These are phyloP conservation scores for Chirona hameri DNA, from an alignment of 2,888 invertebrate species.

Conservation along the genomic window DNA sequence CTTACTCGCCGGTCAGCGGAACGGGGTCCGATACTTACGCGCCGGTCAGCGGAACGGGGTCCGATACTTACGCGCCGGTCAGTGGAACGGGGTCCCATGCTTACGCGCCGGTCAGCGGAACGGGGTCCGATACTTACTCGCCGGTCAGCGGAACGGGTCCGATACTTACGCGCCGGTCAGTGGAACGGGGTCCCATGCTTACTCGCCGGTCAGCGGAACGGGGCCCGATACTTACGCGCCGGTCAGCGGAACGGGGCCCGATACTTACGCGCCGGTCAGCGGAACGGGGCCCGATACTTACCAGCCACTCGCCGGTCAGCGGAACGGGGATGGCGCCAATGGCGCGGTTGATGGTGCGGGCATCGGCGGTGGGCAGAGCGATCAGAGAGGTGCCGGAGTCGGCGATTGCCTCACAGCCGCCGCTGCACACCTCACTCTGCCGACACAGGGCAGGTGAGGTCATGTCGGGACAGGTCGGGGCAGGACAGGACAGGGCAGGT, in stretches of 20 bases:
- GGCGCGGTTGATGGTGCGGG: constrained; percentile 49
- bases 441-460: constrained; percentile 47
- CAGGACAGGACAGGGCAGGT: no score
- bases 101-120: constrained; percentile 31
- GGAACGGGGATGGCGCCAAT: constrained; percentile 47
- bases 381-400: constrained; percentile 54
- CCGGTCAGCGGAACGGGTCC: constrained; percentile 31
- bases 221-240: neutral
- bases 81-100: no score
- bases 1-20: constrained; percentile 30
- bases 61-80: neutral
- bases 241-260: constrained; percentile 30
- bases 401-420: constrained; percentile 54
- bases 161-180: neutral
- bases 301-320: constrained; percentile 27
- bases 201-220: constrained; percentile 30
- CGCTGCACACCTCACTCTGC: constrained; percentile 47
- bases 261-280: constrained; percentile 26
- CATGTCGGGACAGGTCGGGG: constrained; percentile 41
- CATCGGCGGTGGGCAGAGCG: constrained; percentile 51
- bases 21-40: constrained; percentile 12
- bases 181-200: no score
- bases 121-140: neutral
- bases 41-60: constrained; percentile 30
- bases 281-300: constrained; percentile 23